Evolutionary conservation across 2,888 invertebrate genomes (phyloP).

Genomic region (Loripinus fragilis): DNA sequence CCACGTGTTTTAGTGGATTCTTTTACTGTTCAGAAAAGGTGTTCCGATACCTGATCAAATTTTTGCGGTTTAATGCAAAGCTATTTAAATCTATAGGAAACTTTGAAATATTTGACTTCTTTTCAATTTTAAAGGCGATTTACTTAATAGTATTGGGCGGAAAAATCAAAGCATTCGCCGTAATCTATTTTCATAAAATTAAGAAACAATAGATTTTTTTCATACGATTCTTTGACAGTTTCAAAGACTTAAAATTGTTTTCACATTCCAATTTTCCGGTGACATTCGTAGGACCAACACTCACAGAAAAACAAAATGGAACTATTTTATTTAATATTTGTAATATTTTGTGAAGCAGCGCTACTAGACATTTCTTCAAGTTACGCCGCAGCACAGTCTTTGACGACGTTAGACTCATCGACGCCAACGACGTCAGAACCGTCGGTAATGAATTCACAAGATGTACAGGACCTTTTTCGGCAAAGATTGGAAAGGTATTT

Average conservation of each 20-base stretch:
- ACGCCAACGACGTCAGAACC: neutral
- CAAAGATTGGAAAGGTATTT: neutral
- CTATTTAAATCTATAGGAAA: too few relatives aligned
- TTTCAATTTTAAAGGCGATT: neutral
- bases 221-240: too few relatives aligned
- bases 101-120: too few relatives aligned
- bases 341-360: neutral
- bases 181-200: too few relatives aligned
- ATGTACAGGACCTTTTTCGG: neutral
- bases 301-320: neutral
- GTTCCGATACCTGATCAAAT: too few relatives aligned
- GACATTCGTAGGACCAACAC: neutral
- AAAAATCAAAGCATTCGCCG: too few relatives aligned
- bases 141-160: too few relatives aligned
- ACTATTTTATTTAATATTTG: neutral
- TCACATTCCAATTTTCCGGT: constrained; percentile 9
- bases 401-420: neutral
- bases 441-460: neutral
- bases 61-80: too few relatives aligned
- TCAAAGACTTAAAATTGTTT: neutral
- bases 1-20: neutral
- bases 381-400: neutral
- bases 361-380: neutral
- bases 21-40: too few relatives aligned
- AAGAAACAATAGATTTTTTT: too few relatives aligned